Percentiles rank a stretch among this genome's conserved stretches.
Evolutionary conservation across 92 coral and sea anemone genomes (phyloP).

Genomic region (Scolanthus callimorphus): DNA sequence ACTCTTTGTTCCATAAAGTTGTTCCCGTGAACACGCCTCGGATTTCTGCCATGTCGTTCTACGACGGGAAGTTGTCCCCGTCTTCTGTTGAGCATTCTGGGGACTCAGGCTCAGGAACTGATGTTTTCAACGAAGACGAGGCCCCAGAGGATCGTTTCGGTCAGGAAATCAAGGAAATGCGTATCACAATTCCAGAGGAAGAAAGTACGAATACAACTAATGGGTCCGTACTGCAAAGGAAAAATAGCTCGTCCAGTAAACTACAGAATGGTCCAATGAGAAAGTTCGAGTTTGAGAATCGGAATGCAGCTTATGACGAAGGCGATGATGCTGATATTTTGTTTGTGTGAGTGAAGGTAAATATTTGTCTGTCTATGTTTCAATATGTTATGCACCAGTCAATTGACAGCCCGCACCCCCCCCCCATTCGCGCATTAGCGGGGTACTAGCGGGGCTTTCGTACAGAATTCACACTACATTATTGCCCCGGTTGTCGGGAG

Average conservation of each 20-base stretch:
- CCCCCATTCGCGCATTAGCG: too few species aligned
- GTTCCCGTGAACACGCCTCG: slow-evolving; percentile 69
- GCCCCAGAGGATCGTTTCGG: slow-evolving; percentile 1
- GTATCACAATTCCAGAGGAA: slow-evolving; percentile 1
- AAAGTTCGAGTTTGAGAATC: slow-evolving; percentile 1
- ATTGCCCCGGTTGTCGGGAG: too few species aligned
- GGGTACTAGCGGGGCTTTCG: too few species aligned
- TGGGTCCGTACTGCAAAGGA: neutral
- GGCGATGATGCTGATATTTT: slow-evolving; percentile 21
- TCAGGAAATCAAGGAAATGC: slow-evolving; percentile 8
- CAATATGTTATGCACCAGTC: too few species aligned
- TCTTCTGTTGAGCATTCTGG: slow-evolving; percentile 24
- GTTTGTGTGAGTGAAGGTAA: slow-evolving; percentile 25
- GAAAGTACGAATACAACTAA: slow-evolving; percentile 6
- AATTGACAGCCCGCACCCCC: too few species aligned
- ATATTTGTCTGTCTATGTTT: too few species aligned
- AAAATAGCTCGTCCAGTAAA: neutral
- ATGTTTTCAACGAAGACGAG: slow-evolving; percentile 8
- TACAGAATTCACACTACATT: too few species aligned
- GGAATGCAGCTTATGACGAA: slow-evolving; percentile 13
- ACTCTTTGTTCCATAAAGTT: slow-evolving; percentile 64
- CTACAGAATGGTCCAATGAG: slow-evolving; percentile 6
- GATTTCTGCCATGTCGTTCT: slow-evolving; percentile 79
- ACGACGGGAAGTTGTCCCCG: slow-evolving; percentile 48
- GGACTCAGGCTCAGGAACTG: slow-evolving; percentile 20